Percentiles rank a stretch among this genome's conserved stretches.
phyloP scores from a whole-genome alignment of 37 sponge, comb jelly and placozoan genomes.

The Cliona cf. orientalis region DNA sequence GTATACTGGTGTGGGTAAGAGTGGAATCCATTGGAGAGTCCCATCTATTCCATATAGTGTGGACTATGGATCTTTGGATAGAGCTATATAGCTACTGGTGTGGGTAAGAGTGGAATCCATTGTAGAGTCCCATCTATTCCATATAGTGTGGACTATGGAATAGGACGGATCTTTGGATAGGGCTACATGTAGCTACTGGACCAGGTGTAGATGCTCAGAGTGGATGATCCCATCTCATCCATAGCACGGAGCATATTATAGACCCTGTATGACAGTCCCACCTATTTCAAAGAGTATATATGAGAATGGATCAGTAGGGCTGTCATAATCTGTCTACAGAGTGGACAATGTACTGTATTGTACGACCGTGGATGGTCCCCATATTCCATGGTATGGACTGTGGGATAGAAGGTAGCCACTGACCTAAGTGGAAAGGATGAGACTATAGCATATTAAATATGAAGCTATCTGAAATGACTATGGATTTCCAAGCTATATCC shows the following conservation, averaged over 20 bases:
- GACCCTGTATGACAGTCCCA: no score
- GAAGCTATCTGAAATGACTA: background rate
- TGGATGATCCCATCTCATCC: no score
- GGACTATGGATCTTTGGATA: background rate
- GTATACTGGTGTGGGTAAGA: background rate
- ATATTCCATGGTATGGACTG: background rate
- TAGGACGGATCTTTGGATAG: background rate
- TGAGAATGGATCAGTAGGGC: no score
- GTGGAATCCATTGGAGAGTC: background rate
- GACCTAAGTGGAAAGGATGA: background rate
- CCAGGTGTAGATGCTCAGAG: no score
- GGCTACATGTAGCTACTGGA: no score
- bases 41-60: background rate
- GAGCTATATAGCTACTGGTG: no score
- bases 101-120: background rate
- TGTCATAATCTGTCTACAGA: no score
- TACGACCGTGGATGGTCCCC: no score
- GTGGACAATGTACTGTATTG: no score
- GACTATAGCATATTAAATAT: background rate
- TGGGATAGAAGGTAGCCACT: background rate
- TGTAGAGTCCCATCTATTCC: background rate
- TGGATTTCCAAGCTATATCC: background rate
- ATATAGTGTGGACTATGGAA: background rate
- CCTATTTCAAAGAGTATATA: no score
- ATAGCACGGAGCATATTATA: no score